A percentile compares a stretch with the other conserved stretches of the same genome.
phyloP scores from a whole-genome alignment of 2,888 invertebrate species.

The Cremastinae sp. region DNA sequence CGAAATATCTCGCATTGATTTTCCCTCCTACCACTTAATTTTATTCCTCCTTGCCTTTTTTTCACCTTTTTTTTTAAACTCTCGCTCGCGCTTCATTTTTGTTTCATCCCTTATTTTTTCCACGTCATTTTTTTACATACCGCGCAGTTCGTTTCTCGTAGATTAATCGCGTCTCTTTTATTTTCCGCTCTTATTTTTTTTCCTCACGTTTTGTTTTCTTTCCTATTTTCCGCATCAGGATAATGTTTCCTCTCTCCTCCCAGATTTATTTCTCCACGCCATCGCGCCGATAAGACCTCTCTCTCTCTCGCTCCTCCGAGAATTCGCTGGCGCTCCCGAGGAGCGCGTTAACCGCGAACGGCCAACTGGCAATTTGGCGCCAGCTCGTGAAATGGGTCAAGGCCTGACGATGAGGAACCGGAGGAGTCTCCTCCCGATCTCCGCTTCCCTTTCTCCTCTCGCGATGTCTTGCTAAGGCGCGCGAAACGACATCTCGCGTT shows the following conservation, averaged over 20 bases:
- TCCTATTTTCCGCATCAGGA: constrained; percentile 16
- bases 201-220: constrained; percentile 30
- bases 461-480: neutral
- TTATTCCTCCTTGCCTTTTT: constrained; percentile 21
- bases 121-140: constrained; percentile 13
- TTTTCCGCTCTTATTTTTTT: constrained; percentile 24
- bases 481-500: no score
- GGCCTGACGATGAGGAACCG: constrained; percentile 67
- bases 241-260: constrained; percentile 48
- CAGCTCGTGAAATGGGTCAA: constrained; percentile 77
- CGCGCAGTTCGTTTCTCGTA: no score
- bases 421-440: constrained; percentile 8
- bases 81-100: constrained; percentile 43
- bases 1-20: constrained; percentile 74
- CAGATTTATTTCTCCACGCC: constrained; percentile 49
- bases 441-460: constrained; percentile 26
- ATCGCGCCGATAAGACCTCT: neutral
- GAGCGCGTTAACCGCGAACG: constrained; percentile 54
- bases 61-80: no score
- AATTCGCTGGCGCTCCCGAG: constrained; percentile 23
- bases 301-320: constrained; percentile 36
- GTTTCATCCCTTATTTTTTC: neutral
- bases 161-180: no score
- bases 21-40: constrained; percentile 64
- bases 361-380: constrained; percentile 76